A percentile compares a stretch with the other conserved stretches of the same genome.
Evolutionary conservation across 1,140 invertebrate genomes (phyloP).

Genomic region (Antheraea pernyi): DNA sequence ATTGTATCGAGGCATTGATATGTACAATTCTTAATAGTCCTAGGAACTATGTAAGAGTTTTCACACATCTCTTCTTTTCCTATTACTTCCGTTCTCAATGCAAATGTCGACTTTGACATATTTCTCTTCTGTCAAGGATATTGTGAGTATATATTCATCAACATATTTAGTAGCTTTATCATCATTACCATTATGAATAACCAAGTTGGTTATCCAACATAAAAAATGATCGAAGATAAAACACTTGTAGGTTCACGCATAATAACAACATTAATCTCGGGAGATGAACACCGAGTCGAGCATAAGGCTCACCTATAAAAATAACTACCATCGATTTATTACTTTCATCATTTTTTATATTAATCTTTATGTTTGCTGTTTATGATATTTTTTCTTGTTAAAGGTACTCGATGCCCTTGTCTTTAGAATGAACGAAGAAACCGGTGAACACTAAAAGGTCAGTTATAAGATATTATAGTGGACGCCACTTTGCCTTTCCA

Average conservation of each 20-base stretch:
- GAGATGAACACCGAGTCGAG: neutral
- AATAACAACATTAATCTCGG: neutral
- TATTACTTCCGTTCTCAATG: too few relatives aligned
- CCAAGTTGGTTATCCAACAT: neutral
- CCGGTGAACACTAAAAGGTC: too few relatives aligned
- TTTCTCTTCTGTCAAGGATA: too few relatives aligned
- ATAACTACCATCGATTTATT: conserved; percentile 17
- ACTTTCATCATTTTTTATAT: conserved; percentile 5
- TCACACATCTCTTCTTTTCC: too few relatives aligned
- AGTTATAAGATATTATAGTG: too few relatives aligned
- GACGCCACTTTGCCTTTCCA: too few relatives aligned
- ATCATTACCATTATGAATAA: neutral
- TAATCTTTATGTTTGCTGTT: neutral
- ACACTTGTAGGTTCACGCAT: conserved; percentile 1
- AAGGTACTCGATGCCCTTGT: too few relatives aligned
- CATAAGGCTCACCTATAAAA: neutral
- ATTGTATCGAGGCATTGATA: too few relatives aligned
- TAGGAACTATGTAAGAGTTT: too few relatives aligned
- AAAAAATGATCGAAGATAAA: neutral
- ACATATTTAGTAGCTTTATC: neutral
- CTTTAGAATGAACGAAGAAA: too few relatives aligned
- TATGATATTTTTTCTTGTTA: neutral
- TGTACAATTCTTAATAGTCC: too few relatives aligned
- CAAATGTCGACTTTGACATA: too few relatives aligned
- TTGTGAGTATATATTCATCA: neutral